Evolutionary conservation across 2,113 vertebrate genomes (phyloP), one percentile per base, ranked within the genome.

Genomic region (Thamnophis sirtalis): DNA sequence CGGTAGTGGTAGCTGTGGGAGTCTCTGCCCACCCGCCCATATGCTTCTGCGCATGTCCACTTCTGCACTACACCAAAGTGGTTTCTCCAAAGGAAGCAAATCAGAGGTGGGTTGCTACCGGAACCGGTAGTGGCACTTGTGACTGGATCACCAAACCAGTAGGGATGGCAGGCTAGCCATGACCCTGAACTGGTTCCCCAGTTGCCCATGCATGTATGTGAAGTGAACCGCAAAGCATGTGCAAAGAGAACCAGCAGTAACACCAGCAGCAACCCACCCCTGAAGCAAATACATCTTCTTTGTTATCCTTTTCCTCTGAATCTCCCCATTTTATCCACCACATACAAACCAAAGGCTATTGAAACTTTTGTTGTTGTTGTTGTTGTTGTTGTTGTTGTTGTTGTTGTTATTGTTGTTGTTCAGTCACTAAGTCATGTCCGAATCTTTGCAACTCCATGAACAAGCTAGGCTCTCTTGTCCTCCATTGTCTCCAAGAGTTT

Each of bases 401-500:
- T 43, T 43, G 43, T 43, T 43, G 43, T 63, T 63, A 4, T 63
- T 63, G 3, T 63, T 63, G 60, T n/a, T 63, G 9, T n/a, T 63
- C 60, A n/a, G 10, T 1, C 0, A 4, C 4, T 4, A 63, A 63
- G 10, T n/a, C 10, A 63, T 63, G 10, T n/a, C 10, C 0, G 10
- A n/a, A 26, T 68, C 60, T 68, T 68, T 0, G 4, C 26, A 63
- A 28, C 10, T 26, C 26, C 60, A 63, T 63, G 60, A 28, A 68
- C 10, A 68, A 13, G 10, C 60, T 1, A 68, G 28, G 60, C 10
- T 28, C 28, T 24, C 11, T 4, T n/a, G 4, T 68, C 60, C 11
- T 68, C 28, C 28, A 68, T 68, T 68, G 60, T 5, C 28, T n/a
- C 60, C 28, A n/a, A 4, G 26, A 63, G 28, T 68, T 5, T 68